A percentile compares a stretch with the other conserved stretches of the same genome.
Evolutionary conservation across 1,140 invertebrate genomes (phyloP).

Genomic region (Andricus grossulariae): DNA sequence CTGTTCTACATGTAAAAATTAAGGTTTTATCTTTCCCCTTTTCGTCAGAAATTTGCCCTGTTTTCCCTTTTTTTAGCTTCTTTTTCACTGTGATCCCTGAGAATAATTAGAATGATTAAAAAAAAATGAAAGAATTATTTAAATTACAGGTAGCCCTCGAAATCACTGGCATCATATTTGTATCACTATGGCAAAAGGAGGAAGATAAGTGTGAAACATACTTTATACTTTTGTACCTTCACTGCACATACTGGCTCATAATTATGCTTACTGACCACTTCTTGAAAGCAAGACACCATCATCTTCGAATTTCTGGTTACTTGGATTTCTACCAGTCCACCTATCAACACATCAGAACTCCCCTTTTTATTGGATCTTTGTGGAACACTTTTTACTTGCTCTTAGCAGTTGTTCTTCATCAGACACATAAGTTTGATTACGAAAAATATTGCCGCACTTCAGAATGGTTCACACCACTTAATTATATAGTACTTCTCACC

Average conservation of each 20-base stretch:
- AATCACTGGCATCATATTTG: conserved; percentile 78
- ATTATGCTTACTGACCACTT: conserved; percentile 79
- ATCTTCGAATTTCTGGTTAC: conserved; percentile 79
- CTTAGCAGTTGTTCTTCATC: conserved; percentile 79
- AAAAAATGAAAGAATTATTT: conserved; percentile 29
- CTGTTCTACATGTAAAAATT: too few species aligned
- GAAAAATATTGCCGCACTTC: conserved; percentile 77
- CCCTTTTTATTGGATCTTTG: conserved; percentile 80
- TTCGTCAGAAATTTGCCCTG: too few species aligned
- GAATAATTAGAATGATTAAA: not conserved
- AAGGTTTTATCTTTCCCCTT: too few species aligned
- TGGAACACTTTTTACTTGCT: conserved; percentile 79
- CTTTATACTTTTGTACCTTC: conserved; percentile 81
- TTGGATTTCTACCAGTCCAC: conserved; percentile 82
- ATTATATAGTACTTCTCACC: conserved; percentile 78
- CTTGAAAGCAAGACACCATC: conserved; percentile 78
- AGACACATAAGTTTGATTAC: conserved; percentile 79
- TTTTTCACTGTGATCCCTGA: too few species aligned
- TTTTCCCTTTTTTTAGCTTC: too few species aligned
- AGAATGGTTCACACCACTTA: conserved; percentile 77
- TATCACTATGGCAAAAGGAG: conserved; percentile 76
- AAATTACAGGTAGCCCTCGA: conserved; percentile 76
- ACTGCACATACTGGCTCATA: conserved; percentile 79
- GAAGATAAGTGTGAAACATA: conserved; percentile 80
- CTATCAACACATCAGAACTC: conserved; percentile 77